These are phyloP conservation scores for Drosophila mayri DNA, from an alignment of 1,140 invertebrate genomes.

Conservation along the genomic window DNA sequence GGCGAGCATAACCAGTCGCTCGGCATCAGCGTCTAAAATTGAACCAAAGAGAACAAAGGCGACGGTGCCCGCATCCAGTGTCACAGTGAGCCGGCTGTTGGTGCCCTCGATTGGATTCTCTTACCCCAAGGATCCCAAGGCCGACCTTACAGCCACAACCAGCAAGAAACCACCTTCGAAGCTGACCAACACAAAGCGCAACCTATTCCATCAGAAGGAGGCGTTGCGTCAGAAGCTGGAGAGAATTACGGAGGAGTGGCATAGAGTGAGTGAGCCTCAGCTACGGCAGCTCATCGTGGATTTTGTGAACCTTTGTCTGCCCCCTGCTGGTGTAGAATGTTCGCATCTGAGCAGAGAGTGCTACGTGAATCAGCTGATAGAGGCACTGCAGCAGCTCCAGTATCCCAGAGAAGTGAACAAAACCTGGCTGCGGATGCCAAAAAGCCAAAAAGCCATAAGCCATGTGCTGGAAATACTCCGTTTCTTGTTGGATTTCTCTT, in stretches of 20 bases:
- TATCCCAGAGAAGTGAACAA: constrained; percentile 36
- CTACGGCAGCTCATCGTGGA: constrained; percentile 38
- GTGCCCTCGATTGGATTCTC: constrained; percentile 42
- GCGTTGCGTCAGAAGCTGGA: constrained; percentile 23
- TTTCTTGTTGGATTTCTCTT: constrained; percentile 50
- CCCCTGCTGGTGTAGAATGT: constrained; percentile 2
- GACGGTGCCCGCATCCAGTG: not conserved
- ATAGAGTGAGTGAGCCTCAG: constrained; percentile 8
- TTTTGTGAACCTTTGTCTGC: constrained; percentile 43
- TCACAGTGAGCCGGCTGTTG: constrained; percentile 14
- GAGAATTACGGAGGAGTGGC: constrained; percentile 19
- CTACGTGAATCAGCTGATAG: constrained; percentile 30
- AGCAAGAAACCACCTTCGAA: not conserved
- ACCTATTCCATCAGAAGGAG: constrained; percentile 17
- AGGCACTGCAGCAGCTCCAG: constrained; percentile 33
- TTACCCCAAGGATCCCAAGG: constrained; percentile 34
- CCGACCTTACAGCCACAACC: not conserved
- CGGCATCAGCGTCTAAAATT: constrained; percentile 21
- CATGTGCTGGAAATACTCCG: constrained; percentile 37
- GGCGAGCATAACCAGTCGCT: not conserved
- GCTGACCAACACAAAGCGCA: constrained; percentile 37
- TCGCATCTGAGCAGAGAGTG: constrained; percentile 17
- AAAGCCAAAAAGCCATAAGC: constrained; percentile 4
- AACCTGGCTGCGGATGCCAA: constrained; percentile 36
- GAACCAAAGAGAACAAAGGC: constrained; percentile 7